Conservation (phyloP, 2,113 vertebrate genomes). For the Grus americana region DNA sequence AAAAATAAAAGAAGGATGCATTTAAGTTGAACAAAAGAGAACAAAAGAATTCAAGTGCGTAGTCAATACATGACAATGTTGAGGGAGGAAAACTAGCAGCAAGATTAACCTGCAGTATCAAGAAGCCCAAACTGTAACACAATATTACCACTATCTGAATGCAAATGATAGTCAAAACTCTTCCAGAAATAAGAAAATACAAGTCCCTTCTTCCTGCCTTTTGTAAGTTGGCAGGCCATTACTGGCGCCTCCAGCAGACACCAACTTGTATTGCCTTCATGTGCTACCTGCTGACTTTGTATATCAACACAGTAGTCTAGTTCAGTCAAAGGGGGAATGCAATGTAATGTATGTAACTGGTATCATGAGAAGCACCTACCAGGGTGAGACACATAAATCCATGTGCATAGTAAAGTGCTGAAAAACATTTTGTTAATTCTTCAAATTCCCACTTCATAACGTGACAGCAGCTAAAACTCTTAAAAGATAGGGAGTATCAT, state of each 20-base stretch:
- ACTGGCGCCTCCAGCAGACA: neutral
- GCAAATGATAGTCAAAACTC: neutral
- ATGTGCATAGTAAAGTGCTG: rapidly evolving
- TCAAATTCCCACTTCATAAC: neutral
- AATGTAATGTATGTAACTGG: neutral
- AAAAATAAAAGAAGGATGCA: neutral
- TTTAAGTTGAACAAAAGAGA: neutral
- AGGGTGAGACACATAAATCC: neutral
- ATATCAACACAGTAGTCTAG: neutral
- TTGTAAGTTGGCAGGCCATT: rapidly evolving
- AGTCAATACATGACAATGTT: neutral
- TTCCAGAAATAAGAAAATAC: neutral
- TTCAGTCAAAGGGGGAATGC: neutral
- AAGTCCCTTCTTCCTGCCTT: neutral
- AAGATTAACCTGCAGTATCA: neutral
- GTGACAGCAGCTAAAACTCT: neutral
- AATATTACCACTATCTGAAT: neutral
- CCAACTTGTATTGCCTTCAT: neutral
- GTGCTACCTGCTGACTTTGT: neutral
- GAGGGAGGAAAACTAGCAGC: neutral
- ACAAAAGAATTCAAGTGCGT: neutral
- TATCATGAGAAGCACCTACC: neutral
- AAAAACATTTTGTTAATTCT: neutral
- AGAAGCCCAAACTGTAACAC: neutral
- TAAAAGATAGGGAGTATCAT: neutral